Conservation (phyloP, 2,113 vertebrate species). For the Melanotaenia duboulayi region DNA sequence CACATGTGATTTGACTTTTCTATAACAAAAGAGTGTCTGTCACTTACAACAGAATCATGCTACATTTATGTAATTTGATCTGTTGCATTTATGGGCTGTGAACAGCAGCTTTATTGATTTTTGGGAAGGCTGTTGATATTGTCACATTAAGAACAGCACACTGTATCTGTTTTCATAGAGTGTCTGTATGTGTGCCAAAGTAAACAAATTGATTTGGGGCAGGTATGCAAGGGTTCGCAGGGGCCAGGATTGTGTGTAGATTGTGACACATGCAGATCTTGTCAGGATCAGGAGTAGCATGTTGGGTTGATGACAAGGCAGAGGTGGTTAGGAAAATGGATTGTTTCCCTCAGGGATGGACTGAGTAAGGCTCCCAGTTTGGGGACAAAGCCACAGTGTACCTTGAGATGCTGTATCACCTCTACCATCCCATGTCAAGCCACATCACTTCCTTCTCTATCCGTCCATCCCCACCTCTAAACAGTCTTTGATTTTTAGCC, state of each 20-base stretch:
- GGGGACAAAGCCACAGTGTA: conserved; percentile 65
- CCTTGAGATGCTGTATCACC: conserved; percentile 73
- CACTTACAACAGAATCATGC: conserved; percentile 35
- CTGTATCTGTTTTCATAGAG: conserved; percentile 63
- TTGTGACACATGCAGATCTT: conserved; percentile 66
- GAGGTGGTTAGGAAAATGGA: conserved; percentile 67
- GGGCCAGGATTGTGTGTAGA: conserved; percentile 16
- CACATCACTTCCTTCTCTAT: conserved; percentile 61
- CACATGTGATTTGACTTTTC: conserved; percentile 39
- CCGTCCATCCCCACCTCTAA: conserved; percentile 63
- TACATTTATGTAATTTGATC: conserved; percentile 50
- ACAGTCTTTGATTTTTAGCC: conserved; percentile 83
- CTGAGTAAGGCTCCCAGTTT: conserved; percentile 66
- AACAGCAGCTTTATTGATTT: conserved; percentile 73
- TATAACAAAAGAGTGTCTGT: conserved; percentile 61
- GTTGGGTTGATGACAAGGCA: conserved; percentile 68
- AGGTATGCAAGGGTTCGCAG: conserved; percentile 2
- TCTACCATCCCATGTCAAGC: conserved; percentile 61
- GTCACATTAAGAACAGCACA: conserved; percentile 55
- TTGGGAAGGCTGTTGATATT: conserved; percentile 50
- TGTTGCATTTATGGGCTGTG: conserved; percentile 24
- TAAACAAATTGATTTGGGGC: conserved; percentile 43
- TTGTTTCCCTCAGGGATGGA: conserved; percentile 55
- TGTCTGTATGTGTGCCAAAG: conserved; percentile 37
- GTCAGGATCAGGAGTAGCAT: conserved; percentile 63